A percentile compares a stretch with the other conserved stretches of the same genome.
Conservation (phyloP, 1,140 invertebrate species). For the Arion vulgaris region DNA sequence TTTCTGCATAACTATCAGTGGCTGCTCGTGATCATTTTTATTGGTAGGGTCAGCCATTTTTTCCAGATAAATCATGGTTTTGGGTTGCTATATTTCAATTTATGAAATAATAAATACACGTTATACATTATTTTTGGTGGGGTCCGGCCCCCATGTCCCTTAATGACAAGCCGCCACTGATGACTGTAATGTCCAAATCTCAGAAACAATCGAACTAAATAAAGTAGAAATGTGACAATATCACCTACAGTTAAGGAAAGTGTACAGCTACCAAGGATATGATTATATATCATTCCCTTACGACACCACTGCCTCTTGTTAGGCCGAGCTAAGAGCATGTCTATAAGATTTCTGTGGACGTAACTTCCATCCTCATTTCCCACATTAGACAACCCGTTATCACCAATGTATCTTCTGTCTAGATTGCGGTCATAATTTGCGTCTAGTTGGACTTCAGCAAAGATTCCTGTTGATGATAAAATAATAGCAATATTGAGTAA, state of each 20-base stretch:
- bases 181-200: no score
- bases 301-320: slow-evolving; percentile 44
- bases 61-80: no score
- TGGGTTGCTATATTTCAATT: no score
- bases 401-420: neutral
- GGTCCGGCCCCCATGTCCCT: no score
- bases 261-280: slow-evolving; percentile 36
- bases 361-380: neutral
- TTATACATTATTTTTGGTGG: no score
- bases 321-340: slow-evolving; percentile 27
- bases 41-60: no score
- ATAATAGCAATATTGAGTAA: neutral
- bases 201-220: no score
- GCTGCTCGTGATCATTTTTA: no score
- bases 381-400: neutral
- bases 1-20: no score
- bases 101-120: no score
- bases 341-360: slow-evolving; percentile 2
- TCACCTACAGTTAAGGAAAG: slow-evolving; percentile 38
- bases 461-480: neutral
- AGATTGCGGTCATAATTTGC: neutral
- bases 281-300: slow-evolving; percentile 39
- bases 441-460: neutral
- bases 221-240: neutral
- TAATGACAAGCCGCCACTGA: no score